Conservation (phyloP, 2,888 invertebrate genomes). For the Sturmia bella region DNA sequence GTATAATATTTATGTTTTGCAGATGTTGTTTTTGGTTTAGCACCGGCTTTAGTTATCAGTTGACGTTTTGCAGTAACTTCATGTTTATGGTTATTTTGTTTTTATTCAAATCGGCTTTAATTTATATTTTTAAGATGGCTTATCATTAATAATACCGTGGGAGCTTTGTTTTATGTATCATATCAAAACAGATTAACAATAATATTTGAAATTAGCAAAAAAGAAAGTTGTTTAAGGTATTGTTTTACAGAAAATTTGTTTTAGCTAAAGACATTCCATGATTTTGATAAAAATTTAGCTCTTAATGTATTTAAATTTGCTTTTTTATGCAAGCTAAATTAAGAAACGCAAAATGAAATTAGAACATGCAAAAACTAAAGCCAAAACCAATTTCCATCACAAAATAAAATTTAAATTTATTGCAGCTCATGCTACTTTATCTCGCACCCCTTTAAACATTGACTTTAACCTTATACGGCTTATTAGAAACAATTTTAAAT, state of each 20-base stretch:
- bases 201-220: not conserved
- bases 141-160: conserved; percentile 35
- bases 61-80: conserved; percentile 14
- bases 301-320: too few species aligned
- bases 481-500: conserved; percentile 27
- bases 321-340: not conserved
- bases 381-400: not conserved
- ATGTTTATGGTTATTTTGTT: conserved; percentile 35
- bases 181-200: not conserved
- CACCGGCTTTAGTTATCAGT: conserved; percentile 26
- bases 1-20: conserved; percentile 24
- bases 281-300: too few species aligned
- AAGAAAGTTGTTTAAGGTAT: conserved; percentile 9
- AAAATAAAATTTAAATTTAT: not conserved
- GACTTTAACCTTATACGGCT: conserved; percentile 46
- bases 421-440: not conserved
- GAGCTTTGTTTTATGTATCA: conserved; percentile 16
- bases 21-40: not conserved
- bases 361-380: too few species aligned
- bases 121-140: conserved; percentile 22
- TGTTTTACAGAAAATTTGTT: too few species aligned
- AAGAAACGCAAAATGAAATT: too few species aligned
- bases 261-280: too few species aligned
- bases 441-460: conserved; percentile 24
- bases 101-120: conserved; percentile 42